Base-by-base conservation (phyloP, 2,888 invertebrate genomes). In the Rhodophaea formosa region DNA sequence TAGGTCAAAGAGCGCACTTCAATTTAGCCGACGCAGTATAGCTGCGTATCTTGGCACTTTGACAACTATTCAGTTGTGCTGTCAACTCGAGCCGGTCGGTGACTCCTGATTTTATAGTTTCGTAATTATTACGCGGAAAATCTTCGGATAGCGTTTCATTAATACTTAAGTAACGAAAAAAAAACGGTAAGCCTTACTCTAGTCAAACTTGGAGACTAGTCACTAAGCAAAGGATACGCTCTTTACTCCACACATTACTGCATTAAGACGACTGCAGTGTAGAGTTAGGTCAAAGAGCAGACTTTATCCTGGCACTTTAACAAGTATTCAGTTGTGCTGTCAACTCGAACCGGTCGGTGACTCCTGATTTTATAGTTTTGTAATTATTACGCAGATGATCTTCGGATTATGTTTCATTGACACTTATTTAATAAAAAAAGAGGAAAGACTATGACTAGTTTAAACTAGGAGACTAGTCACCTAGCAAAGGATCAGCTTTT, bases 261-360 rank as follows among this genome's bases (percentile, higher is more conserved):
- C 77, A 80, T 77, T 79, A 80, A 77, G 77, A 69, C 68, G 64
- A 72, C 72, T 77, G 77, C 76, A 76, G 66, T 74, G 68, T 62
- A 62, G 66, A 66, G 76, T 61, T 66, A 62, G 80, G 77, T 75
- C 77, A 74, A 72, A 69, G 61, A 65, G 60, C 67, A 69, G 71
- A 72, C 71, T 73, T 71, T 61, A 64, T 69, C 66, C 85, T 88
- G 89, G 89, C 89, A 84, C 75, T 67, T 73, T 85, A 86, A 80
- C 89, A 88, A 87, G 72, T 79, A 87, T 88, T 86, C 81, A 85
- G 79, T 79, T 80, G 67, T 66, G 75, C 76, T 82, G 82, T 87
- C 82, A 80, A 73, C 68, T 16, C 35, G 16, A 16, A 5, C 46
- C 82, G 84, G 82, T 83, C 82, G 80, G 68, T 80, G 79, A 79